Percentiles rank a stretch among this genome's conserved stretches.
Conservation (phyloP, 2,113 vertebrate genomes). For the Scolopax mira region DNA sequence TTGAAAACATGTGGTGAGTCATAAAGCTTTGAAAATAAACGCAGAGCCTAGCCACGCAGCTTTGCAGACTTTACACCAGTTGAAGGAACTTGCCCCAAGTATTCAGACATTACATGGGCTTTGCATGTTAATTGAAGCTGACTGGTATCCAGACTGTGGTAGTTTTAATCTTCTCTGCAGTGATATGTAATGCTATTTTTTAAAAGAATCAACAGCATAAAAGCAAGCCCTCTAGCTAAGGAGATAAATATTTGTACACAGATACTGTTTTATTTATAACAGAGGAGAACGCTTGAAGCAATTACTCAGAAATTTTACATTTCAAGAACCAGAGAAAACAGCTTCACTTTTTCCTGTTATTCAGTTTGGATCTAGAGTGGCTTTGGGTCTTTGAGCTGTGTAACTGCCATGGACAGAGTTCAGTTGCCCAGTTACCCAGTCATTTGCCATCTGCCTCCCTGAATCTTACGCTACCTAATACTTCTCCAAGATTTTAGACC, state of each 20-base stretch:
- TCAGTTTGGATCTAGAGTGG: background rate
- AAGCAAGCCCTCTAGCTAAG: background rate
- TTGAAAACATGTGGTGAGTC: background rate
- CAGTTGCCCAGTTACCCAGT: background rate
- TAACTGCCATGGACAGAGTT: background rate
- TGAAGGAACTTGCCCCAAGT: background rate
- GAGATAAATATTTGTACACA: constrained; percentile 4
- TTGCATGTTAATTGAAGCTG: background rate
- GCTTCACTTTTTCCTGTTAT: background rate
- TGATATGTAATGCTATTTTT: background rate
- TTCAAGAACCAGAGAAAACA: background rate
- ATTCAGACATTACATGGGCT: background rate
- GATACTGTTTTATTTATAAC: background rate
- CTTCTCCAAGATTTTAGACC: background rate
- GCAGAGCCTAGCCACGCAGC: background rate
- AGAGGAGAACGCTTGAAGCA: background rate
- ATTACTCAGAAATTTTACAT: background rate
- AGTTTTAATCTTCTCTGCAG: background rate
- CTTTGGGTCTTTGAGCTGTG: background rate
- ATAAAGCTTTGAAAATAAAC: background rate
- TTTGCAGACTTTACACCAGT: background rate
- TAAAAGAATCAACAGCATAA: background rate
- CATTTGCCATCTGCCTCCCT: background rate
- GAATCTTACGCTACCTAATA: background rate
- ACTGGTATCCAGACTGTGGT: background rate